These are phyloP conservation scores for Diploptera punctata DNA, from an alignment of 2,888 invertebrate genomes.

Conservation along the genomic window DNA sequence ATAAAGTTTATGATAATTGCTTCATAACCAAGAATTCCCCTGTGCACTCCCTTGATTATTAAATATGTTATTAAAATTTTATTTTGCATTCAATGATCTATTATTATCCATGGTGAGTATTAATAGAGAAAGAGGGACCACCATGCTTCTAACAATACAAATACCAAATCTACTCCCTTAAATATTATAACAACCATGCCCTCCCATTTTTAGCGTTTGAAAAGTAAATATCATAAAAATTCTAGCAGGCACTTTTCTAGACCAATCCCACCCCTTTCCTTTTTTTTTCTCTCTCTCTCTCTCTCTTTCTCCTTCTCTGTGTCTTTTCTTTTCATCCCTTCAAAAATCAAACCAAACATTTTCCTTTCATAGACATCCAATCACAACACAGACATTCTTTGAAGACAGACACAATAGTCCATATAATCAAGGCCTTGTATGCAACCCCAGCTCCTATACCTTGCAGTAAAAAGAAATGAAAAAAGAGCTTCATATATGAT, in stretches of 20 bases:
- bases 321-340: constrained; percentile 22
- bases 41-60: too few relatives aligned
- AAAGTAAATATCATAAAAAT: constrained; percentile 36
- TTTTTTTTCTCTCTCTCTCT: too few relatives aligned
- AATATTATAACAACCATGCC: constrained; percentile 20
- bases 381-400: constrained; percentile 23
- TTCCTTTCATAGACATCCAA: constrained; percentile 25
- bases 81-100: background rate
- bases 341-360: constrained; percentile 30
- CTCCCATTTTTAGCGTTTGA: constrained; percentile 10
- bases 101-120: background rate
- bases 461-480: background rate
- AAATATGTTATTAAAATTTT: too few relatives aligned
- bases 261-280: constrained; percentile 23
- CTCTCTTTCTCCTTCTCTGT: too few relatives aligned
- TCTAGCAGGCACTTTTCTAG: constrained; percentile 32
- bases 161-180: constrained; percentile 25
- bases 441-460: background rate
- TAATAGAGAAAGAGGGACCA: constrained; percentile 9
- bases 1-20: too few relatives aligned
- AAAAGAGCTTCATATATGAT: background rate
- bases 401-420: constrained; percentile 24
- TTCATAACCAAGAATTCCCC: too few relatives aligned
- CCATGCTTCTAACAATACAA: constrained; percentile 21
- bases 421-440: constrained; percentile 18